phyloP scores from a whole-genome alignment of 2,113 vertebrate genomes.

The Noturus placidus region DNA sequence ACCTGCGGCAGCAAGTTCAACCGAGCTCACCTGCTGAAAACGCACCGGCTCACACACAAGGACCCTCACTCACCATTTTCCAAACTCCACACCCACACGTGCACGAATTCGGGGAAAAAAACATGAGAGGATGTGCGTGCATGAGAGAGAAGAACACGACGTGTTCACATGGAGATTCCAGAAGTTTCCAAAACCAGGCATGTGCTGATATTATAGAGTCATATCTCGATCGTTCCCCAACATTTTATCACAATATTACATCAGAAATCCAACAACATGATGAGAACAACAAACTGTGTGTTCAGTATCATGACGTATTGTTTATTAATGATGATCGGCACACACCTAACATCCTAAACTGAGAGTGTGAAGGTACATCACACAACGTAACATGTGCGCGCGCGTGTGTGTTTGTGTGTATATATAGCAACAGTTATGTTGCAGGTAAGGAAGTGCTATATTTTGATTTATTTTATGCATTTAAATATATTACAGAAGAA shows the following conservation, averaged over 20 bases:
- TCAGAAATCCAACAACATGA: neutral
- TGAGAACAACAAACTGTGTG: neutral
- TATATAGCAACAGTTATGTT: neutral
- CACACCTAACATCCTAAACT: neutral
- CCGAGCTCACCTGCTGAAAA: constrained; percentile 68
- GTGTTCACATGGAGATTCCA: neutral
- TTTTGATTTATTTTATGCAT: neutral
- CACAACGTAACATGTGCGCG: neutral
- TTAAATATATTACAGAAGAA: neutral
- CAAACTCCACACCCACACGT: constrained; percentile 65
- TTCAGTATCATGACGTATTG: neutral
- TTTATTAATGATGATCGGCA: neutral
- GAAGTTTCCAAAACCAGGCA: neutral
- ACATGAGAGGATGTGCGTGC: constrained; percentile 40
- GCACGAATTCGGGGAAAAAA: constrained; percentile 55
- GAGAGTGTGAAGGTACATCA: neutral
- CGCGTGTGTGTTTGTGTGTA: neutral
- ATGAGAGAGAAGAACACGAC: neutral
- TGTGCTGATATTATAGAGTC: neutral
- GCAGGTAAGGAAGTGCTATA: neutral
- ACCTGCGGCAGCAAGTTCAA: constrained; percentile 73
- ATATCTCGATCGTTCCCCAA: neutral
- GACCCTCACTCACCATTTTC: constrained; percentile 54
- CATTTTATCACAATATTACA: neutral
- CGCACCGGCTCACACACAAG: constrained; percentile 68